phyloP scores from a whole-genome alignment of 2,888 invertebrate species.

The Pandemis corylana region DNA sequence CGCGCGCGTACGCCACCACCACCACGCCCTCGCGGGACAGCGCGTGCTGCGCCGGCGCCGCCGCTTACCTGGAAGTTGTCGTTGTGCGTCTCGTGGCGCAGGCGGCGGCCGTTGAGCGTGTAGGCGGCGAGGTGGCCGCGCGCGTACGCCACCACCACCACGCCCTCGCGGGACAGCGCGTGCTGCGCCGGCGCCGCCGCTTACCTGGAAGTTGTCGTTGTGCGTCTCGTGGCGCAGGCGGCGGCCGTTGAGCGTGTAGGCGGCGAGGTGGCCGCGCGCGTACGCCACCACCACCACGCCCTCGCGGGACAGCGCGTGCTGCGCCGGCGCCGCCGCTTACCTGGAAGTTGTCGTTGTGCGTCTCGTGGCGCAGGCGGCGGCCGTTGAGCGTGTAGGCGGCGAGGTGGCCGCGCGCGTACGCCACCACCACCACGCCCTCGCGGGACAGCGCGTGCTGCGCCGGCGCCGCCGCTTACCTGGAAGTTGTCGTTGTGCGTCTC shows the following conservation, averaged over 20 bases:
- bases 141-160: conserved; percentile 97
- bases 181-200: conserved; percentile 93
- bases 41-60: conserved; percentile 93
- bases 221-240: conserved; percentile 95
- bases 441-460: conserved; percentile 97
- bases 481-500: conserved; percentile 98
- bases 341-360: conserved; percentile 98
- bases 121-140: conserved; percentile 96
- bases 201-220: too few species aligned
- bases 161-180: conserved; percentile 97
- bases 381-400: conserved; percentile 98
- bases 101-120: conserved; percentile 96
- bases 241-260: conserved; percentile 97
- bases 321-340: conserved; percentile 92
- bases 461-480: conserved; percentile 90
- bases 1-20: conserved; percentile 96
- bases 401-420: conserved; percentile 96
- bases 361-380: conserved; percentile 93
- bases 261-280: conserved; percentile 95
- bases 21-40: conserved; percentile 98
- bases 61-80: too few species aligned
- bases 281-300: conserved; percentile 98
- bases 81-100: conserved; percentile 96
- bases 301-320: conserved; percentile 97
- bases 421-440: conserved; percentile 97